Conservation (phyloP, 1,140 invertebrate species). For the Eufriesea mexicana region DNA sequence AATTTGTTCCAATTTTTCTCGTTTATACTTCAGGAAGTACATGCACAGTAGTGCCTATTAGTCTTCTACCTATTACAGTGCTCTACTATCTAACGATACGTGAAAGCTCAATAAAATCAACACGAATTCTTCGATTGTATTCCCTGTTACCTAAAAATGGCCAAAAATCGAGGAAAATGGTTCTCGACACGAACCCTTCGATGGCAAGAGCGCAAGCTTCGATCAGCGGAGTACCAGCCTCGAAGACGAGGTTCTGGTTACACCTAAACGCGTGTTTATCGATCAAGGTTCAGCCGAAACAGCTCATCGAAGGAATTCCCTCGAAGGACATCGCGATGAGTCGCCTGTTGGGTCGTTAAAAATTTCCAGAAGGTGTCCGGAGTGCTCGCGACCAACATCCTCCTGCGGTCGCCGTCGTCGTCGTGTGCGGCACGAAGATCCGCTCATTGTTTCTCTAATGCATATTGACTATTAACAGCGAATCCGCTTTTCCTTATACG, state of each 20-base stretch:
- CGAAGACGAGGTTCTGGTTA: too few relatives aligned
- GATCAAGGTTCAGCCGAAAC: background rate
- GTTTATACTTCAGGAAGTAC: too few relatives aligned
- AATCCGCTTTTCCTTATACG: conserved; percentile 74
- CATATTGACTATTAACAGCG: conserved; percentile 74
- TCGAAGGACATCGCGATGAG: background rate
- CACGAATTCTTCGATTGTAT: too few relatives aligned
- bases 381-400: conserved; percentile 24
- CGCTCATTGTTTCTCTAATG: conserved; percentile 75
- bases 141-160: too few relatives aligned
- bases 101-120: too few relatives aligned
- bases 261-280: background rate
- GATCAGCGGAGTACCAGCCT: background rate
- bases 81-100: too few relatives aligned
- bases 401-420: conserved; percentile 34
- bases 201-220: background rate
- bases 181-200: too few relatives aligned
- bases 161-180: too few relatives aligned
- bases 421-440: conserved; percentile 71
- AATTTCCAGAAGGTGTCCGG: conserved; percentile 28
- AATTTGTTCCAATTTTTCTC: too few relatives aligned
- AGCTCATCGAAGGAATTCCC: background rate
- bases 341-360: background rate
- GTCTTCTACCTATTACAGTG: too few relatives aligned
- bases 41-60: too few relatives aligned